Base-by-base conservation (phyloP, 2,888 invertebrate genomes). In the Eupithecia inturbata region DNA sequence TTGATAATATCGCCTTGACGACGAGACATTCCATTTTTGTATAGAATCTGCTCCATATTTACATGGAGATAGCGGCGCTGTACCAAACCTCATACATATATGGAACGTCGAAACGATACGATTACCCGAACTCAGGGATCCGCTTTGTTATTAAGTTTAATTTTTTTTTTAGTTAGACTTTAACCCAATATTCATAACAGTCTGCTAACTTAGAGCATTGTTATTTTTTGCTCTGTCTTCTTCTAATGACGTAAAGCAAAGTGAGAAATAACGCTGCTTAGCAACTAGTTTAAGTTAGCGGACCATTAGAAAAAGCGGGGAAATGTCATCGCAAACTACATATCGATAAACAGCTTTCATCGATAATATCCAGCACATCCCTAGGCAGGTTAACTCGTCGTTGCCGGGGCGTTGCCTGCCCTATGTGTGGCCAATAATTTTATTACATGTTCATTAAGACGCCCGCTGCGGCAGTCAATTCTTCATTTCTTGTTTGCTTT, bases 361-460 rank as follows among this genome's bases (percentile, higher is more conserved):
- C 79, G 77, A 78, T 73, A 73, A 16, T 36, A 66, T 16, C 6
- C 22, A 36, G 60, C 45, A 73, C 91, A 82, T 79, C 92, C 81
- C 90, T 92, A 83, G 39, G 72, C 85, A 89, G 87, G 92, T 92
- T 92, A 92, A 92, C 91, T 91, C 90, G 88, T 89, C 89, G 90
- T 85, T 84, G 86, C 85, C 86, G 88, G 93, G 93, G 93, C 92
- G 92, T 92, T 88, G 91, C 89, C 91, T 89, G 87, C 92, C 87
- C 93, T 89, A 91, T 93, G 90, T 93, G 93, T 91, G 91, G 92
- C 92, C 93, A 94, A 94, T 94, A 93, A 94, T 93, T 94, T 93
- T 92, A 94, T 94, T 94, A 94, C 92, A 90, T 91, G 91, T 94
- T 94, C 92, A 94, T 94, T 93, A 93, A 90, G 91, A 91, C 85